phyloP scores from a whole-genome alignment of 2,113 vertebrate species.

The Pelmatolapia mariae region DNA sequence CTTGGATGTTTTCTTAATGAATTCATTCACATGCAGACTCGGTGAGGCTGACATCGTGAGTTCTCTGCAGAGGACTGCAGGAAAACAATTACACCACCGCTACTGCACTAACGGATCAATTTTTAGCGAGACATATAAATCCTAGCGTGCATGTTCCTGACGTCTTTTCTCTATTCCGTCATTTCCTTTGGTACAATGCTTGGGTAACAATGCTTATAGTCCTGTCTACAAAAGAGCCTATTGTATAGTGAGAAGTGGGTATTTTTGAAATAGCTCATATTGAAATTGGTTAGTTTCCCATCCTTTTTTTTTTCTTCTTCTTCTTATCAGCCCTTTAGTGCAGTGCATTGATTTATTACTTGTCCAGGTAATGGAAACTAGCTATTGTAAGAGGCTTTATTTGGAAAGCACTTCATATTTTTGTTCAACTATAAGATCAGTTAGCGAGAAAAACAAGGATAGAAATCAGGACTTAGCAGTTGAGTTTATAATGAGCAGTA shows the following conservation, averaged over 20 bases:
- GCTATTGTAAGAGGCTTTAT: background rate
- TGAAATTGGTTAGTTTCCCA: background rate
- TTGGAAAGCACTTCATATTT: background rate
- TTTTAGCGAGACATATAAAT: background rate
- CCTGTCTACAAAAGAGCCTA: background rate
- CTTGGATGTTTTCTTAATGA: background rate
- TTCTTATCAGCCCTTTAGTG: background rate
- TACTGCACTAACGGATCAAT: background rate
- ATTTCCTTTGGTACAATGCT: background rate
- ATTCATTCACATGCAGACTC: background rate
- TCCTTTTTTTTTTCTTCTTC: rapidly evolving
- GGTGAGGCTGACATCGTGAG: background rate
- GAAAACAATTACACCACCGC: background rate
- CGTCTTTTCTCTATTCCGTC: background rate
- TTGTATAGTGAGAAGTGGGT: background rate
- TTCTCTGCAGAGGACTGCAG: background rate
- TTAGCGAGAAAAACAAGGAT: background rate
- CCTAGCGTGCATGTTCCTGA: background rate
- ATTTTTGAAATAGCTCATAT: background rate
- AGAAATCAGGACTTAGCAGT: background rate
- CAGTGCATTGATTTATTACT: background rate
- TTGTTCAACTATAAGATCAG: background rate
- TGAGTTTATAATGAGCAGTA: background rate
- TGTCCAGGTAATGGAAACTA: background rate
- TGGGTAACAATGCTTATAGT: background rate